Base-by-base conservation (phyloP, 2,888 invertebrate species). In the Acleris literana region DNA sequence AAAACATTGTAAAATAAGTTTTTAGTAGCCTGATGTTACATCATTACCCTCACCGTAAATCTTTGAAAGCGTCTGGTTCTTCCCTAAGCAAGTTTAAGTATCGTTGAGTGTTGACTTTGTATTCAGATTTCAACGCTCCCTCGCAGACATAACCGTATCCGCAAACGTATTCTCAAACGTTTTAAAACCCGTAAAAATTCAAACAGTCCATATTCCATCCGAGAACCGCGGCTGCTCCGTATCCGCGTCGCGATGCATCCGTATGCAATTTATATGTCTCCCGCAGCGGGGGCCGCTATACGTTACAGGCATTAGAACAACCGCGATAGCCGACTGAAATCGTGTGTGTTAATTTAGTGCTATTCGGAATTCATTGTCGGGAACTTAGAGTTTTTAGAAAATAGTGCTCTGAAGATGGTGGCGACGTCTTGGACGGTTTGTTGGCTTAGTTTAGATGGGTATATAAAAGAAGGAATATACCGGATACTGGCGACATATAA, bases 231-330 rank as follows among this genome's bases (percentile, higher is more conserved):
- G 46, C 64, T 49, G 54, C 33, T 53, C 25, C 17, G 49, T n/a
- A 51, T 59, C n/a, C 55, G 59, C 61, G 52, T 48, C 67, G 64
- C 71, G 72, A 69, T 73, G 76, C 73, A 73, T 78, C 76, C 76
- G 78, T 71, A 76, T 78, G 82, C 82, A 83, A 89, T 90, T 88
- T 88, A 89, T 88, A 80, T 75, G 86, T 88, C 86, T 86, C 81
- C 76, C 86, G 65, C 88, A 81, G 84, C 85, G 79, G 86, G 87
- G 71, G 73, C 73, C 76, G 69, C 68, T 67, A 74, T 78, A 73
- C 71, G 72, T 77, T 76, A 77, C 70, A 61, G 71, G 75, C 76
- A 73, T 77, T 75, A 74, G 72, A 71, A 78, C 74, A 75, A 76
- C 78, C 78, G 72, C 76, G 79, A 76, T 71, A 72, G 69, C 60